These are phyloP conservation scores for Aspidoscelis tigris DNA, from an alignment of 2,113 vertebrate genomes.

Conservation along the genomic window DNA sequence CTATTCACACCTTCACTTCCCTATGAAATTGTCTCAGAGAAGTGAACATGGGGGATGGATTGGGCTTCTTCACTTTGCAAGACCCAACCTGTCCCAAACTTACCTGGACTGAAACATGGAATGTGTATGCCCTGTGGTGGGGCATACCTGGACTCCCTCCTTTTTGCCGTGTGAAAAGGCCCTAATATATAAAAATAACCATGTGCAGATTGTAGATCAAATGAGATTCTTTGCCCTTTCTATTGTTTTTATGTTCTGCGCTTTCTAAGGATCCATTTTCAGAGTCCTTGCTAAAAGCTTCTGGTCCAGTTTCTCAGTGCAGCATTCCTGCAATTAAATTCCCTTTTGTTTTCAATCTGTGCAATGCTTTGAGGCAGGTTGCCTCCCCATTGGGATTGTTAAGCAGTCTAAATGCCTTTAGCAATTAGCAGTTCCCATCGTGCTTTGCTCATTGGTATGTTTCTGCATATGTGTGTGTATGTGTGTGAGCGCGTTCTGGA, in stretches of 20 bases:
- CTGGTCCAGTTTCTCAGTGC: slow-evolving; percentile 39
- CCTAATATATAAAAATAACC: neutral
- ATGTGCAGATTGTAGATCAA: fast-evolving
- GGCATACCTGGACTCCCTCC: too few relatives aligned
- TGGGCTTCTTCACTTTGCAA: too few relatives aligned
- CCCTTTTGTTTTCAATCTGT: slow-evolving; percentile 54
- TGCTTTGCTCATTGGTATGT: slow-evolving; percentile 30
- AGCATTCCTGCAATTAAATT: slow-evolving; percentile 25
- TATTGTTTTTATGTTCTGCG: neutral
- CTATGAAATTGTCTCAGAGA: too few relatives aligned
- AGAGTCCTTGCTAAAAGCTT: neutral
- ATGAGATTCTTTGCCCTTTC: slow-evolving; percentile 46
- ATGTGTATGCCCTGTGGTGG: too few relatives aligned
- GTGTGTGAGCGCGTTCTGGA: slow-evolving; percentile 47
- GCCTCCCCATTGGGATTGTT: slow-evolving; percentile 63
- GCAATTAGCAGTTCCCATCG: slow-evolving; percentile 71
- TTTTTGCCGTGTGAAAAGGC: too few relatives aligned
- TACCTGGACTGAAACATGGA: too few relatives aligned
- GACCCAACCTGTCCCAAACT: too few relatives aligned
- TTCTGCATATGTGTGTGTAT: slow-evolving; percentile 20
- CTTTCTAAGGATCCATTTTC: slow-evolving; percentile 51
- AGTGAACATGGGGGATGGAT: too few relatives aligned
- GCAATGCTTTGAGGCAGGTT: slow-evolving; percentile 61
- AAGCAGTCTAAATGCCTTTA: slow-evolving; percentile 60
- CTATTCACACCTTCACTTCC: too few relatives aligned